Evolutionary conservation across 2,888 invertebrate genomes (phyloP), one percentile per base, ranked within the genome.

Genomic region (Agonopterix alstromeriana): DNA sequence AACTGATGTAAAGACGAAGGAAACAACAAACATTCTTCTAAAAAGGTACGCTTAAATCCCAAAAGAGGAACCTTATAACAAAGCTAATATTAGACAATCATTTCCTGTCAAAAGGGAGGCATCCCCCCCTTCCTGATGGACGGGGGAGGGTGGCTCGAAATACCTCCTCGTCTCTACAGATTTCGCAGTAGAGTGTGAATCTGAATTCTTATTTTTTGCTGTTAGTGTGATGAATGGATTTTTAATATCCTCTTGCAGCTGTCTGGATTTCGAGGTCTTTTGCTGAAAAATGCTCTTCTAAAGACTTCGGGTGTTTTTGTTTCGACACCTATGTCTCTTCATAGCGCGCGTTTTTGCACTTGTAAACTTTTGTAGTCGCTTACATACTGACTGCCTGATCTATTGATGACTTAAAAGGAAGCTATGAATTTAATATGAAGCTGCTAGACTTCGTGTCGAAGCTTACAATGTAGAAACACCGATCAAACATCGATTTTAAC

Each of bases 51-150:
- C 41, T 45, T 11, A 40, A 49, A 52, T 86, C 83, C 82, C 85
- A 69, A 73, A 74, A 83, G 83, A 82, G 81, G 74, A 78, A 82
- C 84, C 84, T 78, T 84, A 83, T 81, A 84, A 86, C 85, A 84
- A 82, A 85, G 87, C 87, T 86, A 85, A 86, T 86, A 86, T 87
- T 86, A 86, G 87, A 84, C 85, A 86, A 87, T 86, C 86, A 87
- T 88, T 87, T 88, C 87, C 84, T 86, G 86, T 86, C 84, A 87
- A 83, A 85, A 79, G 82, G 82, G 82, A 74, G 83, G 57, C 63
- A 65, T 53, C 61, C 70, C 73, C 63, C 73, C 63, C 67, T 59
- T 61, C 72, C 71, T 67, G 68, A 66, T 67, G 64, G 67, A 66
- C 63, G 64, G 69, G 63, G 63, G 57, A 63, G 58, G 54, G 55